A percentile compares a stretch with the other conserved stretches of the same genome.
These are phyloP conservation scores for Aspiorhynchus laticeps DNA, from an alignment of 2,113 vertebrate species.

Conservation along the genomic window DNA sequence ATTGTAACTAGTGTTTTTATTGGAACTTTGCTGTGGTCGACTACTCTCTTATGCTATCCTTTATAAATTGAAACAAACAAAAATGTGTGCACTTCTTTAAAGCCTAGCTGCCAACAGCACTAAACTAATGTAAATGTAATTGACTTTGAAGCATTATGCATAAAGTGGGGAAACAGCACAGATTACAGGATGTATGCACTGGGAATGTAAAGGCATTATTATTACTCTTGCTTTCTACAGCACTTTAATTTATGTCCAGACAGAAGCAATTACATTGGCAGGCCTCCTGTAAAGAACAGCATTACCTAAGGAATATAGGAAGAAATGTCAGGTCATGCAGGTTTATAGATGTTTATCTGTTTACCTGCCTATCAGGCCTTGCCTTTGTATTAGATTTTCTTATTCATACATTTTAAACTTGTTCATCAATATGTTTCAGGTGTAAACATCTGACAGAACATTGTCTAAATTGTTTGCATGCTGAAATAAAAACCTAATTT, in stretches of 20 bases:
- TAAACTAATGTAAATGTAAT: conserved; percentile 30
- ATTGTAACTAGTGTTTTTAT: background rate
- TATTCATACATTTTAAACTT: background rate
- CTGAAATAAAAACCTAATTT: background rate
- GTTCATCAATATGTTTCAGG: background rate
- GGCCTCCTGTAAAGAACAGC: background rate
- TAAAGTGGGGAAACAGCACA: background rate
- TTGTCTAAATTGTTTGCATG: background rate
- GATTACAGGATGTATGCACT: conserved; percentile 26
- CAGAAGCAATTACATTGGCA: conserved; percentile 26
- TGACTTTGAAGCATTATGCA: background rate
- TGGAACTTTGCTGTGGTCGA: background rate
- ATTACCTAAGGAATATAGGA: conserved; percentile 18
- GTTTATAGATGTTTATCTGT: conserved; percentile 30
- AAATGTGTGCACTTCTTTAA: background rate
- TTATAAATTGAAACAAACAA: background rate
- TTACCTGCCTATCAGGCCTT: background rate
- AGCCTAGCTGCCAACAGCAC: conserved; percentile 8
- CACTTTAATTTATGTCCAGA: conserved; percentile 28
- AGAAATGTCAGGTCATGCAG: conserved; percentile 12
- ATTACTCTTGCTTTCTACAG: background rate
- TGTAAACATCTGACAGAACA: background rate
- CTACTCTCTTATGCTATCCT: background rate
- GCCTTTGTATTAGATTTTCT: background rate
- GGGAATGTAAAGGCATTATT: background rate